Base-by-base conservation (phyloP, 1,140 invertebrate genomes). In the Wiebesia pumilae region DNA sequence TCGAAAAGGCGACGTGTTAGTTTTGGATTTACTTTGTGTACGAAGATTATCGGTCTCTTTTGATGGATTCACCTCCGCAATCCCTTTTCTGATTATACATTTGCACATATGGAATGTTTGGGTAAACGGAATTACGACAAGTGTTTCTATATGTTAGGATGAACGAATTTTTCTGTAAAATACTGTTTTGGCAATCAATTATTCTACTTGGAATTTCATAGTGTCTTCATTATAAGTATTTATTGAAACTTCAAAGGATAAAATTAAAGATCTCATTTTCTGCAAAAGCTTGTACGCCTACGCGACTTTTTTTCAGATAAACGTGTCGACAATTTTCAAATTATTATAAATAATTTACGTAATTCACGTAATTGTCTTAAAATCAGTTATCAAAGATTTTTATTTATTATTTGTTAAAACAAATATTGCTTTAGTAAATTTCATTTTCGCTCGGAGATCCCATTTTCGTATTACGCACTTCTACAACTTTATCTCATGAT, bases 1-100 rank as follows among this genome's bases (percentile, higher is more conserved):
- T 81, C 33, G 16, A 67, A 54, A 75, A 78, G 33, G 19, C 38
- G 79, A 82, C 27, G 86, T 73, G 81, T 87, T 87, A 65, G 86
- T 71, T 87, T 87, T 83, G 43, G 81, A 86, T 86, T 83, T 81
- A 83, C 85, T 86, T 86, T 83, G 75, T 69, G 47, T 33, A n/a
- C 80, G 58, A 62, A 62, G 85, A 87, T 87, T 87, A 87, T 54
- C 51, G 10, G 67, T 33, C 43, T 81, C 43, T 86, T 81, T 75
- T 71, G 38, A 73, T 43, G 75, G 67, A 85, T 85, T 81, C 71
- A 62, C 51, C 71, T 21, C 81, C 81, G 81, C 81, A 58, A 71
- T 83, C 69, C 71, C 82, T 62, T 84, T 67, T 16, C 51, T 54
- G 67, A 81, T 83, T 83, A 75, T 83, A 38, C 54, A 75, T 75